A percentile compares a stretch with the other conserved stretches of the same genome.
phyloP scores from a whole-genome alignment of 92 coral and sea anemone species.

The Zoanthus sociatus region DNA sequence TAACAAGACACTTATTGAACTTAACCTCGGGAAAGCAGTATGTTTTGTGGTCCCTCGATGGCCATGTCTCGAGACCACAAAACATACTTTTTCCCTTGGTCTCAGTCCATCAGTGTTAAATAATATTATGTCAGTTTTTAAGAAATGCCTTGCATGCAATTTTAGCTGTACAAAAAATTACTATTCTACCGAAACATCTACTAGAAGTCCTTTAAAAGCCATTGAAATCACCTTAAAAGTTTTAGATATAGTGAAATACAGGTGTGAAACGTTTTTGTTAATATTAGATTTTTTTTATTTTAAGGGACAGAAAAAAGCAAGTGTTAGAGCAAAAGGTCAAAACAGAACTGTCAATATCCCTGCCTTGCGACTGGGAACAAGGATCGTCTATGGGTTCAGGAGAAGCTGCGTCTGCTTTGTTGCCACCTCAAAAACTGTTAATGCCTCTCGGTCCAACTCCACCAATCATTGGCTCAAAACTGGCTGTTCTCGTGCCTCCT shows the following conservation, averaged over 20 bases:
- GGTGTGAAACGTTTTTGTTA: not conserved
- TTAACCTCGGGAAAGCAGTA: too few relatives aligned
- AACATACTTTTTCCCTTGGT: too few relatives aligned
- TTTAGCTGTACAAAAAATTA: not conserved
- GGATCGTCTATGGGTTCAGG: not conserved
- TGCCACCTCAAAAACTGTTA: conserved; percentile 29
- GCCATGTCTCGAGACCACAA: too few relatives aligned
- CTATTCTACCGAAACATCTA: too few relatives aligned
- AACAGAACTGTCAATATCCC: conserved; percentile 36
- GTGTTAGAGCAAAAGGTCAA: conserved; percentile 26
- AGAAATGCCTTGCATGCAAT: not conserved
- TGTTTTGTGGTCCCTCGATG: too few relatives aligned
- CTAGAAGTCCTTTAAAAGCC: too few relatives aligned
- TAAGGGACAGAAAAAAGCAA: conserved; percentile 30
- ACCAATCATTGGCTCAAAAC: conserved; percentile 42
- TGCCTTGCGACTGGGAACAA: conserved; percentile 13
- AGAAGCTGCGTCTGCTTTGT: not conserved
- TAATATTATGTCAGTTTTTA: too few relatives aligned
- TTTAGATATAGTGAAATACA: not conserved
- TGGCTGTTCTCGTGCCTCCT: conserved; percentile 38
- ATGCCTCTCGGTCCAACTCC: conserved; percentile 37
- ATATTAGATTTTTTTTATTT: not conserved
- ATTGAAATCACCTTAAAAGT: too few relatives aligned
- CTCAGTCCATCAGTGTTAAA: too few relatives aligned
- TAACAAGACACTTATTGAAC: too few relatives aligned